Base-by-base conservation (phyloP, 2,113 vertebrate genomes). In the Nothocercus nigrocapillus region DNA sequence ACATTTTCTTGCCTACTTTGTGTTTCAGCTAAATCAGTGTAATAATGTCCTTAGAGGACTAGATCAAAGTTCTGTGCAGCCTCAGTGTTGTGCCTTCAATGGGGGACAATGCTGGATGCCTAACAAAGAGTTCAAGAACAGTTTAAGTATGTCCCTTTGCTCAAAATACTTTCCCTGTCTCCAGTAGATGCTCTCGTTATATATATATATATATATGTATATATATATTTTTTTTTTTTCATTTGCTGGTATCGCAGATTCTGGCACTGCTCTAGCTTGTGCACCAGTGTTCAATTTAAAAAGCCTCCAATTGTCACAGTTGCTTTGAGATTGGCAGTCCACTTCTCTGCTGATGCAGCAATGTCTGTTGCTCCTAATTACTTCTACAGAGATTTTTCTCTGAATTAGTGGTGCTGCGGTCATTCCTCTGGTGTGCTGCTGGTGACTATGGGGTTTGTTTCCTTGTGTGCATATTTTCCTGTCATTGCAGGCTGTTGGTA, bases 271-370 rank as follows among this genome's bases (percentile, higher is more conserved):
- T 95, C 7, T 84, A n/a, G 47, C 34, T 86, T 67, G 51, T 62
- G 34, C 17, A 8, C 73, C 44, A 72, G 51, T 76, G 86, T 58
- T 59, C 70, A 79, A 10, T 51, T 89, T 90, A 82, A 89, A 58
- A 93, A 94, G 62, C 53, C n/a, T 75, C 42, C 28, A 42, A n/a
- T 66, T 53, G 66, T 84, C 73, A 58, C n/a, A 75, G 51, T 44
- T 88, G 13, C 66, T 89, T 94, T 74, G 78, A 64, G 64, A 68
- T 32, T 84, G 86, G 53, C 64, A 85, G 38, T 53, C 79, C 74
- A 40, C 34, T 59, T 85, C 8, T 80, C 88, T 82, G 86, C 61
- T 90, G 92, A 94, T 81, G 45, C 85, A 94, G 76, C 89, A 61
- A 40, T 92, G 69, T 88, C 56, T 34, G 17, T 70, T 75, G 34